Evolutionary conservation across 37 sponge, comb jelly and placozoan genomes (phyloP), one percentile per base, ranked within the genome.

Genomic region (Cliona cf. orientalis): DNA sequence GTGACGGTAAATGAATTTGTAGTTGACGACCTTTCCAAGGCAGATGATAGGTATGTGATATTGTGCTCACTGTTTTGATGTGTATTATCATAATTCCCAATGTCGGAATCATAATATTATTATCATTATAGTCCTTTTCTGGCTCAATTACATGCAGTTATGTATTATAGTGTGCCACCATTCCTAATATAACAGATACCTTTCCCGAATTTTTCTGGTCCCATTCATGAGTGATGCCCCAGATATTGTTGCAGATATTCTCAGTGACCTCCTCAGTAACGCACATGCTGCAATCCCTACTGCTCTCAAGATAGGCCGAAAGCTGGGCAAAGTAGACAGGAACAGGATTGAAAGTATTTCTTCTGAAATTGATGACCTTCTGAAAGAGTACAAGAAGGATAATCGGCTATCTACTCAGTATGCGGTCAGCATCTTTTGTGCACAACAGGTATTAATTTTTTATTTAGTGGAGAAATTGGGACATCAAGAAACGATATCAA

Each of bases 1-100:
- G 63, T 76, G 1, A 76, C 77, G 29, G 40, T 14, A 17, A 76
- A 76, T 76, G 74, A 73, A 36, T 73, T 46, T 28, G 35, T 73
- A 9, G 36, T 73, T 29, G 74, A 73, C 2, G 19, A 55, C 5
- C 29, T 73, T 34, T 11, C 56, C 12, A 46, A 73, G 53, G 26
- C 55, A 34, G 74, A 73, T 46, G 56, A 73, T 31, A 25, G 74
- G 74, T 73, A 3, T 4, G 74, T 2, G 21, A 61, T 61, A 61
- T n/a, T 61, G 12, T 61, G 6, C n/a, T 26, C 17, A n/a, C 26
- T 6, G 23, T 12, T 6, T 61, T 11, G 5, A 12, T 26, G 28
- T n/a, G 17, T n/a, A n/a, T 61, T 6, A 26, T 6, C 7, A 61
- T 61, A n/a, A 61, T 61, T n/a, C 7, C n/a, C 7, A 7, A 22